These are phyloP conservation scores for Ceratothoa steindachneri DNA, from an alignment of 2,888 invertebrate genomes.

Conservation along the genomic window DNA sequence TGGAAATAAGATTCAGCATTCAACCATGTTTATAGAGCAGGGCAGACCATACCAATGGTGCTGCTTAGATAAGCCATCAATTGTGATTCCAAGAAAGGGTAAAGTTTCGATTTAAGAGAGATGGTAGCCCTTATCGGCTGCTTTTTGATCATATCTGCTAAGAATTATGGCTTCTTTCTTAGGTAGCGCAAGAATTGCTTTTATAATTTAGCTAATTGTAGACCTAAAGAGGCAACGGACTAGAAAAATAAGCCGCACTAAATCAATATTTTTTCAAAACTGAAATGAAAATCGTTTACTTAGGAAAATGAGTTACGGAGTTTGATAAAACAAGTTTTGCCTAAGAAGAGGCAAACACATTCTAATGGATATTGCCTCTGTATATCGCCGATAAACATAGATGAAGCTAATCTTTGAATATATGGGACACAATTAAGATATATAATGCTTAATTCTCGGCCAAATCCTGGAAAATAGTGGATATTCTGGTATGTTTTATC, in stretches of 20 bases:
- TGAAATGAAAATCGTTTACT: neutral
- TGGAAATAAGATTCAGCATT: neutral
- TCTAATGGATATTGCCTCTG: neutral
- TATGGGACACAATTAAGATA: neutral
- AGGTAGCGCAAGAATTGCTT: neutral
- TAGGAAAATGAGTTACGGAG: neutral
- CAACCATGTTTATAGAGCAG: neutral
- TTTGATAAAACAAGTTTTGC: neutral
- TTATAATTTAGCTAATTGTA: neutral
- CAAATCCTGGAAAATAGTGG: neutral
- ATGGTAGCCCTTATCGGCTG: neutral
- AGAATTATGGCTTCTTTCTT: neutral
- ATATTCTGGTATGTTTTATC: neutral
- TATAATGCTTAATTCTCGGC: neutral
- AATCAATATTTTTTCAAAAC: conserved; percentile 7
- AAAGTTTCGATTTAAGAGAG: neutral
- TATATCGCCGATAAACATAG: neutral
- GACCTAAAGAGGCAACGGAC: neutral
- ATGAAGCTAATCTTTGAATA: neutral
- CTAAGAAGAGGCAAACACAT: neutral
- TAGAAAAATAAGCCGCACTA: neutral
- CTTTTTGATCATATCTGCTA: neutral
- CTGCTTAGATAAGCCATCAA: conserved; percentile 2
- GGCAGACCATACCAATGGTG: conserved; percentile 1
- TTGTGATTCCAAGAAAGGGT: neutral